Evolutionary conservation across 1,140 invertebrate genomes (phyloP), one percentile per base, ranked within the genome.

Genomic region (Phymorhynchus buccinoides): DNA sequence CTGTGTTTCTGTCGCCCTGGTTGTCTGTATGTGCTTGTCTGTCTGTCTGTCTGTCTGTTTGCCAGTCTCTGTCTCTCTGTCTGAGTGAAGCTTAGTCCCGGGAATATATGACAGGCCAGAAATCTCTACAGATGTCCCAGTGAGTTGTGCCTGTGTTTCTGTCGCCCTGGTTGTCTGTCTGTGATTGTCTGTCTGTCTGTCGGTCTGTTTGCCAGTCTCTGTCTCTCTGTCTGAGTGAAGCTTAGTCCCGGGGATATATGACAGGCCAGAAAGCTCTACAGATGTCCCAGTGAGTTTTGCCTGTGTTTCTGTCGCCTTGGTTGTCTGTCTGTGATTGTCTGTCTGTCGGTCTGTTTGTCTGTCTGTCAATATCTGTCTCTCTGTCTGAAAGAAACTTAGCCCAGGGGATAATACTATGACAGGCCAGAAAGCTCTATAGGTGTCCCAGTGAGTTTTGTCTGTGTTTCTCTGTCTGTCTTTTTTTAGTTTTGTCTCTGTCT

Each of bases 81-180:
- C 44, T 18, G 6, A 48, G 95, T 99, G 42, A 94, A 96, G 6
- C 94, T 99, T 2, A 98, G 97, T 89, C 96, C 96, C 87, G 98
- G 98, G 14, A 98, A 99, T 91, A 98, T 99, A 84, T 95, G 97
- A 0, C 98, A 99, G 93, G 99, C 98, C 0, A 99, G 99, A 94
- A 95, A 98, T 77, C 95, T 99, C 0, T 99, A 99, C 94, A 97
- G 97, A 93, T 99, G 98, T 83, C 91, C 91, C 84, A 88, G 92
- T 93, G 88, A 89, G 90, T 90, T 14, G 14, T 30, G 44, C 32
- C 35, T 6, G 44, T 6, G 44, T 6, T 48, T 48, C 18, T 48
- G 6, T 48, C 18, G 44, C 44, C 7, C 18, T 48, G 6, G 6
- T 48, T 48, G 18, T 48, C 18, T 48, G 6, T 48, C 18, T 9